Conservation (phyloP, 2,113 vertebrate genomes). For the Paraplagusia blochii region DNA sequence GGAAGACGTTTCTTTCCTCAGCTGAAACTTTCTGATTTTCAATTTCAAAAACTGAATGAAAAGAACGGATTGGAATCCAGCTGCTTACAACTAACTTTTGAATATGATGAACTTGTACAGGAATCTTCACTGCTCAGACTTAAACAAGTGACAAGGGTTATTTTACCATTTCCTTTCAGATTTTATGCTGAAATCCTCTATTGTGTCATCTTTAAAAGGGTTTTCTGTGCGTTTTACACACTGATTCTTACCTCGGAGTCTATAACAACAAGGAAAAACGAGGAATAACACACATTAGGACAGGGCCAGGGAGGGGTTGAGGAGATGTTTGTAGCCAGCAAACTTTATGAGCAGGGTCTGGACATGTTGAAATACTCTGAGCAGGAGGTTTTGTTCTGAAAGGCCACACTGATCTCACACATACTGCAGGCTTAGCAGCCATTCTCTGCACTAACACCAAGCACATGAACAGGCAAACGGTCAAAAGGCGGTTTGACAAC, state of each 20-base stretch:
- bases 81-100: no score
- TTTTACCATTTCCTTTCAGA: no score
- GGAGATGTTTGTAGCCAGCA: slow-evolving; percentile 43
- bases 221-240: not conserved
- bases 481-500: slow-evolving; percentile 56
- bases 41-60: no score
- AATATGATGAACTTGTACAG: no score
- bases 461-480: slow-evolving; percentile 35
- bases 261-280: slow-evolving; percentile 2
- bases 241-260: slow-evolving; percentile 2
- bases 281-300: slow-evolving; percentile 19
- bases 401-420: slow-evolving; percentile 73
- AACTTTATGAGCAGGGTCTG: slow-evolving; percentile 58
- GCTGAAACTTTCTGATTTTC: no score
- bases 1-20: no score
- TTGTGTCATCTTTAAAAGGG: no score
- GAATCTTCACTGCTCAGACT: no score
- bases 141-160: no score
- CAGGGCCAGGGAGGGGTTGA: slow-evolving; percentile 27
- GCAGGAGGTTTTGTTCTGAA: slow-evolving; percentile 66
- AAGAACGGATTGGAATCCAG: no score
- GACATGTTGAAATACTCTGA: slow-evolving; percentile 66
- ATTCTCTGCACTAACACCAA: slow-evolving; percentile 39
- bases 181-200: no score
- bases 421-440: slow-evolving; percentile 31